Base-by-base conservation (phyloP, 2,888 invertebrate species). In the Sarcophaga rosellei region DNA sequence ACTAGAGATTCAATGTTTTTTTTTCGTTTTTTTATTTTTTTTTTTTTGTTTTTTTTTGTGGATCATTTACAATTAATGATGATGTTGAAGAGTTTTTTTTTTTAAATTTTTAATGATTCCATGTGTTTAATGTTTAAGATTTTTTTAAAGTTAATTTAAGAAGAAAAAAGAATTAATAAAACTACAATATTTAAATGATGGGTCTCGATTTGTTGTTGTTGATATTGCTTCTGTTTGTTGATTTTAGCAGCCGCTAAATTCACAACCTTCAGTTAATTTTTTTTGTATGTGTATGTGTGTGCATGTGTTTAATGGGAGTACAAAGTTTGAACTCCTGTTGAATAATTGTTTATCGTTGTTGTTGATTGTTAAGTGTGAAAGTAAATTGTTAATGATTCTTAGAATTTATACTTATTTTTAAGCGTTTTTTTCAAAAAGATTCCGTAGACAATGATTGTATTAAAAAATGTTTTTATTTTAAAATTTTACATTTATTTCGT, bases 261-360 rank as follows among this genome's bases (percentile, higher is more conserved):
- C 57, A 35, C 61, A 72, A 44, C 61, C 61, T 73, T 73, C 72
- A 73, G 20, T n/a, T 72, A 20, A 45, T 65, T 65, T 35, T 59
- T 15, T 20, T 15, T 35, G 8, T 44, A 21, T 57, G 35, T 76
- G 15, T 15, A 5, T 5, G 1, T 12, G 0, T 15, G 35, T 1
- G 35, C 35, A 10, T 35, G 35, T 21, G 53, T 10, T 8, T 57
- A 57, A 76, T 57, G 21, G 66, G 59, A 68, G 76, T 68, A 44
- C 57, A 76, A 76, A 76, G 76, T 76, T 68, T 76, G 59, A 44
- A 44, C 6, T 73, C 25, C 21, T 59, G 20, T 1, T 47, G 4
- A 47, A 47, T 47, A 1, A 15, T 0, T 47, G 47, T 47, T 15
- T 4, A 47, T 47, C 15, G 25, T 66, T 44, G 12, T 44, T 5